phyloP scores from a whole-genome alignment of 53 echinoderm and acorn worm species.

The Zoroaster sp. region DNA sequence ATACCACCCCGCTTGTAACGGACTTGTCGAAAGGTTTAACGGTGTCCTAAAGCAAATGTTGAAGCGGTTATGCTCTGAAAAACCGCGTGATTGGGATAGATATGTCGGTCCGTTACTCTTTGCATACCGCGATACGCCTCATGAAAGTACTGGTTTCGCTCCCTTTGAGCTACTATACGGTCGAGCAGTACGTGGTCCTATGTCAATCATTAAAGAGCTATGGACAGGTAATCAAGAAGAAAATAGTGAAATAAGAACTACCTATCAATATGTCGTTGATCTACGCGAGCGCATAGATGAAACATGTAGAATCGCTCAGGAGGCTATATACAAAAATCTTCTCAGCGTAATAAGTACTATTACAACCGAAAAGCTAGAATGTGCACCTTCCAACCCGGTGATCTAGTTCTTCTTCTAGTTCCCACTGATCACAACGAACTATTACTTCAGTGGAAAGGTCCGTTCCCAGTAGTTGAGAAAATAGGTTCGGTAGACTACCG shows the following conservation, averaged over 20 bases:
- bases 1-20: conserved; percentile 52
- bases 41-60: conserved; percentile 36
- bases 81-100: conserved; percentile 55
- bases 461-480: neutral
- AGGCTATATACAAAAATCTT: neutral
- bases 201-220: conserved; percentile 40
- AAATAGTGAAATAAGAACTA: conserved; percentile 15
- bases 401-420: conserved; percentile 19
- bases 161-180: conserved; percentile 63
- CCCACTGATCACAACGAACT: conserved; percentile 63
- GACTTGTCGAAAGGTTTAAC: conserved; percentile 55
- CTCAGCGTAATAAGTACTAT: neutral
- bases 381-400: conserved; percentile 24
- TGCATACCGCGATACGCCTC: conserved; percentile 56
- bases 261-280: conserved; percentile 58
- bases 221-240: conserved; percentile 5
- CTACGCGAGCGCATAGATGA: conserved; percentile 42
- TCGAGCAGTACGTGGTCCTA: conserved; percentile 54
- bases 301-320: conserved; percentile 28
- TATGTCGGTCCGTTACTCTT: conserved; percentile 51
- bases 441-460: conserved; percentile 5
- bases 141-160: conserved; percentile 51
- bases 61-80: conserved; percentile 55
- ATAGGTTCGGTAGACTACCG: neutral
- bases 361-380: neutral